Conservation (phyloP, 2,797 vertebrate genomes). For the Chelon labrosus region DNA sequence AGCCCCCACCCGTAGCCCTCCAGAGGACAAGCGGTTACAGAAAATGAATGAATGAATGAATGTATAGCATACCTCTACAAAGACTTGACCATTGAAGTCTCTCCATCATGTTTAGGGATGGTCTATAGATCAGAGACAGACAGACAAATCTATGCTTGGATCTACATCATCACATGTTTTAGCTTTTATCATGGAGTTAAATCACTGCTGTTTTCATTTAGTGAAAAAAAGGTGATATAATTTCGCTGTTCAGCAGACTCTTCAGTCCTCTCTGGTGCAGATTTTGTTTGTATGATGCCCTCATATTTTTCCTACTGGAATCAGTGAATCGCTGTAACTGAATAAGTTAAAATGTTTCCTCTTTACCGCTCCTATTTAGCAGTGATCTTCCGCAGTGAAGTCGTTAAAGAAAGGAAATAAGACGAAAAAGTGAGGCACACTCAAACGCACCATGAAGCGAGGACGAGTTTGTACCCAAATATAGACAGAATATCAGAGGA, state of each 20-base stretch:
- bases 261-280: slow-evolving; percentile 22
- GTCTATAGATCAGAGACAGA: not conserved
- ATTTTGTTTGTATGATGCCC: slow-evolving; percentile 22
- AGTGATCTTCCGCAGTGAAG: not conserved
- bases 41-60: too few species aligned
- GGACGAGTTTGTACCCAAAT: slow-evolving; percentile 12
- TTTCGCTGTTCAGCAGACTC: slow-evolving; percentile 29
- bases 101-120: too few species aligned
- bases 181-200: not conserved
- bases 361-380: not conserved
- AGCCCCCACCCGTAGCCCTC: too few species aligned
- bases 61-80: too few species aligned
- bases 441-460: not conserved
- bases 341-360: not conserved
- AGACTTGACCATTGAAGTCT: too few species aligned
- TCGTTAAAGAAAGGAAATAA: not conserved
- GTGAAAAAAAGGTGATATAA: slow-evolving; percentile 12
- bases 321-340: not conserved
- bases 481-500: not conserved
- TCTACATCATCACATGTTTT: slow-evolving; percentile 1
- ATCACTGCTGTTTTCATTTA: slow-evolving; percentile 22
- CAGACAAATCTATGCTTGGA: not conserved
- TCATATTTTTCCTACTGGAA: not conserved
- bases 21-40: too few species aligned
- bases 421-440: not conserved